These are phyloP conservation scores for Coenonympha arcania DNA, from an alignment of 2,888 invertebrate species.

Conservation along the genomic window DNA sequence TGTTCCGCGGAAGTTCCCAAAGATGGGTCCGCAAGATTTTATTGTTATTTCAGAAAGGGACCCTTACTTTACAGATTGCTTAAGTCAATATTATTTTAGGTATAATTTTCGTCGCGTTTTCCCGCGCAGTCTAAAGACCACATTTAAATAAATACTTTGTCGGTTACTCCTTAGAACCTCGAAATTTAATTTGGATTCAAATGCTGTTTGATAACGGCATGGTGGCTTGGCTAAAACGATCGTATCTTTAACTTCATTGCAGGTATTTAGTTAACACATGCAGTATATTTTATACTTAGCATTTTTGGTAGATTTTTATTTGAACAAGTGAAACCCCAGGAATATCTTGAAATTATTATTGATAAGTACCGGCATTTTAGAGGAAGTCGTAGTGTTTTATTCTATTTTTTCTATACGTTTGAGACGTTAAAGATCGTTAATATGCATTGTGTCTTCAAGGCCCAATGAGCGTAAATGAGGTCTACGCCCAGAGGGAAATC, in stretches of 20 bases:
- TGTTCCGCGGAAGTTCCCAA: conserved; percentile 40
- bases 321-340: too few species aligned
- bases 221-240: background rate
- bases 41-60: conserved; percentile 37
- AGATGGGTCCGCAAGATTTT: conserved; percentile 41
- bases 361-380: too few species aligned
- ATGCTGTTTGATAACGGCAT: conserved; percentile 11
- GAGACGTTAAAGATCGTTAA: too few species aligned
- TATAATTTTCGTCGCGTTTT: conserved; percentile 30
- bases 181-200: conserved; percentile 17
- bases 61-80: conserved; percentile 36
- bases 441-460: too few species aligned
- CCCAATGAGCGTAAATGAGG: background rate
- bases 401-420: too few species aligned
- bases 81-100: conserved; percentile 37
- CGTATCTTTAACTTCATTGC: background rate
- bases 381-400: too few species aligned
- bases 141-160: conserved; percentile 27
- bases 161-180: conserved; percentile 22
- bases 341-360: too few species aligned
- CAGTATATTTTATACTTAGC: too few species aligned
- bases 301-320: too few species aligned
- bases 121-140: conserved; percentile 22
- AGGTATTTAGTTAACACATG: background rate
- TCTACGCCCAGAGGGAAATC: too few species aligned